Conservation (phyloP, 2,797 vertebrate genomes). For the Arnoldichthys spilopterus region DNA sequence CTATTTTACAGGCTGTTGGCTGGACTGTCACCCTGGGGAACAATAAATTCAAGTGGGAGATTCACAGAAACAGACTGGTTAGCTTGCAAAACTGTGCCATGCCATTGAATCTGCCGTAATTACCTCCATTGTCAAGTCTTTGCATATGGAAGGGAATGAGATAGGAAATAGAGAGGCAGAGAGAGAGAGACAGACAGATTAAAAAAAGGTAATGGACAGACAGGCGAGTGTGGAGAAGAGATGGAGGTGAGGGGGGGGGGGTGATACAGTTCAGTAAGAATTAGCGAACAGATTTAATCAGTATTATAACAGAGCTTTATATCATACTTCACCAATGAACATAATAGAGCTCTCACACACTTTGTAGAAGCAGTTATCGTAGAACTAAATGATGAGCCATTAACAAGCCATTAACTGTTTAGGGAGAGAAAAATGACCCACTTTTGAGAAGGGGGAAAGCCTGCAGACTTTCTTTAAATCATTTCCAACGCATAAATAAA, state of each 20-base stretch:
- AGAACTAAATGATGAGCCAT: constrained; percentile 41
- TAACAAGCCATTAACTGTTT: constrained; percentile 38
- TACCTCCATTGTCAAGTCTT: constrained; percentile 24
- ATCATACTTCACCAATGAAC: constrained; percentile 28
- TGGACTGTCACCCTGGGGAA: constrained; percentile 40
- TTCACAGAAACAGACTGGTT: constrained; percentile 43
- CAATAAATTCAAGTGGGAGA: constrained; percentile 44
- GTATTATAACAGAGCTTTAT: constrained; percentile 28
- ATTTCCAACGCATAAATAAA: constrained; percentile 35
- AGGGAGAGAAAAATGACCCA: constrained; percentile 9
- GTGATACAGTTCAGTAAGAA: constrained; percentile 8
- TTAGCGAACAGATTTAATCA: constrained; percentile 26
- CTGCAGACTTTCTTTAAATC: constrained; percentile 35
- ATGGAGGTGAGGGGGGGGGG: neutral
- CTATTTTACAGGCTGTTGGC: constrained; percentile 41
- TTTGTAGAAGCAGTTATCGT: constrained; percentile 41
- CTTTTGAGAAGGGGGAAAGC: constrained; percentile 26
- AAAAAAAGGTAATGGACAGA: constrained; percentile 5
- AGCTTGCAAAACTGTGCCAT: constrained; percentile 29
- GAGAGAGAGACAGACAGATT: constrained; percentile 16
- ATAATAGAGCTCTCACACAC: constrained; percentile 43
- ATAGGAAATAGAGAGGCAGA: neutral
- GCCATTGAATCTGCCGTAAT: constrained; percentile 33
- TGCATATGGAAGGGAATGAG: constrained; percentile 9
- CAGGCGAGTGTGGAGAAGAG: neutral